Conservation (phyloP, 92 coral and sea anemone genomes). For the Galaxea fascicularis region DNA sequence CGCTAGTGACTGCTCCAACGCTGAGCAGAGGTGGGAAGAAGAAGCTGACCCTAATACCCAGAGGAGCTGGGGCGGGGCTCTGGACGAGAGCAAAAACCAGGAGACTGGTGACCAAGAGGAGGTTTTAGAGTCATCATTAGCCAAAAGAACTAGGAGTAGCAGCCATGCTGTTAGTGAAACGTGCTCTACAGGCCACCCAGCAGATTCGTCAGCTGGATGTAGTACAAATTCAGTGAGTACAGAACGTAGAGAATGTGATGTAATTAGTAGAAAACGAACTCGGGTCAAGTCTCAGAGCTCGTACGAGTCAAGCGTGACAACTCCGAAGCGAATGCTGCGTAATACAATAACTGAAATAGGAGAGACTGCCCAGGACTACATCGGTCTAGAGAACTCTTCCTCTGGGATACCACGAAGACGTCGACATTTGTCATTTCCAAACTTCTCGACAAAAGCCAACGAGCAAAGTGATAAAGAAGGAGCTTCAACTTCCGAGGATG, state of each 20-base stretch:
- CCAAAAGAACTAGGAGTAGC: constrained; percentile 20
- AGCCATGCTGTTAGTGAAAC: not conserved
- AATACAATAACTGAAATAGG: constrained; percentile 16
- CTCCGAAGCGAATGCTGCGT: constrained; percentile 23
- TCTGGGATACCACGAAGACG: constrained; percentile 25
- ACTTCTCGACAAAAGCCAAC: not conserved
- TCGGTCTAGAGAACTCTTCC: not conserved
- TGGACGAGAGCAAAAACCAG: constrained; percentile 3
- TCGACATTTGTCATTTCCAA: constrained; percentile 29
- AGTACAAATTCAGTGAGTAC: constrained; percentile 5
- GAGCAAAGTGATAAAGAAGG: not conserved
- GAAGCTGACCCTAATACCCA: constrained; percentile 4
- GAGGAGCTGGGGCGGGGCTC: constrained; percentile 24
- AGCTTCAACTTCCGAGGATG: constrained; percentile 1
- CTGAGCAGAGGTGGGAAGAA: constrained; percentile 26
- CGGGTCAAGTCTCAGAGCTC: constrained; percentile 19
- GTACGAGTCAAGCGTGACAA: not conserved
- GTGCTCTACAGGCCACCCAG: not conserved
- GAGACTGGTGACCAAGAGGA: not conserved
- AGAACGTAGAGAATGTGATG: not conserved
- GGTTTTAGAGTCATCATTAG: not conserved
- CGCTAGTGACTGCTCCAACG: constrained; percentile 56
- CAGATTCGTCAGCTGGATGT: constrained; percentile 19
- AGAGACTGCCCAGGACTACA: not conserved
- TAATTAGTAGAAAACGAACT: constrained; percentile 40